Conservation (phyloP, 2,113 vertebrate genomes). For the Zingel zingel region DNA sequence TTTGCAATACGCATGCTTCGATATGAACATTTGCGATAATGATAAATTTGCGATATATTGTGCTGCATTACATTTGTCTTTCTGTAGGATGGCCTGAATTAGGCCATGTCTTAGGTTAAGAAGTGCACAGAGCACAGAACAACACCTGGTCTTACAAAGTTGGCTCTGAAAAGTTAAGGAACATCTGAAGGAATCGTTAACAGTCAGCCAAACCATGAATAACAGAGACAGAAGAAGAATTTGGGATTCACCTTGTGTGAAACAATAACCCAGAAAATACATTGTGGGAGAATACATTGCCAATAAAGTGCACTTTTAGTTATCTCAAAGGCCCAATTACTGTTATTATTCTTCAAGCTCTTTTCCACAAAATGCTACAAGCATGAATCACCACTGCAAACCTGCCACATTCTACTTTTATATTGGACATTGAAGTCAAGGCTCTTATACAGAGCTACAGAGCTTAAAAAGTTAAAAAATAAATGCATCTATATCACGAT, state of each 20-base stretch:
- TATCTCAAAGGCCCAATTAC: slow-evolving; percentile 30
- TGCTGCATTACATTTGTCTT: slow-evolving; percentile 30
- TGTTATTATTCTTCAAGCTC: slow-evolving; percentile 12
- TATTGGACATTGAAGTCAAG: not conserved
- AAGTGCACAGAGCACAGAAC: slow-evolving; percentile 20
- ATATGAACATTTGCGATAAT: too few relatives aligned
- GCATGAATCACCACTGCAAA: slow-evolving; percentile 38
- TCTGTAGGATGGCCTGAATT: slow-evolving; percentile 10
- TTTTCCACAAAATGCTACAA: slow-evolving; percentile 34
- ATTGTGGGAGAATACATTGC: slow-evolving; percentile 15
- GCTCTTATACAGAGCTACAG: not conserved
- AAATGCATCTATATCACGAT: not conserved
- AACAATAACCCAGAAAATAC: slow-evolving; percentile 34
- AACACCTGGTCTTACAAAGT: slow-evolving; percentile 57
- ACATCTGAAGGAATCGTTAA: slow-evolving; percentile 67
- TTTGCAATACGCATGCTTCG: too few relatives aligned
- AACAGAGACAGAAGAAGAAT: slow-evolving; percentile 51
- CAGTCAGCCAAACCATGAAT: slow-evolving; percentile 58
- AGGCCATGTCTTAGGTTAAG: not conserved
- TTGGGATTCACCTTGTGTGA: slow-evolving; percentile 30
- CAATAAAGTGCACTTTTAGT: slow-evolving; percentile 49
- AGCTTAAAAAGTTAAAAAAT: not conserved
- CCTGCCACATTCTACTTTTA: slow-evolving; percentile 3
- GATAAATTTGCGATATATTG: too few relatives aligned
- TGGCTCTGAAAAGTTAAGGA: slow-evolving; percentile 16